A percentile compares a stretch with the other conserved stretches of the same genome.
Evolutionary conservation across 30 jellyfish, hydroid and myxozoan genomes (phyloP).

Genomic region (Mastigias papua): DNA sequence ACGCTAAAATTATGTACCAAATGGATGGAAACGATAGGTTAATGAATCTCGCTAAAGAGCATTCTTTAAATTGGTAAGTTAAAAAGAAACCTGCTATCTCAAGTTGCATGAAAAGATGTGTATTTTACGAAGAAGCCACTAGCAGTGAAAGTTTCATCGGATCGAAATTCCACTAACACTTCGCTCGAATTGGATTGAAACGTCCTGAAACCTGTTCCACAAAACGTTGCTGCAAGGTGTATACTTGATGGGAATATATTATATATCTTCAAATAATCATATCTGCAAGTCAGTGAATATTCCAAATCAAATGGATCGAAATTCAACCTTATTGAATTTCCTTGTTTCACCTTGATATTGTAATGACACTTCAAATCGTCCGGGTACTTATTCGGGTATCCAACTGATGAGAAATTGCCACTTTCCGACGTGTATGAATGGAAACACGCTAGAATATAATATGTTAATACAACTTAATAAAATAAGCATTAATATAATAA

Average conservation of each 20-base stretch:
- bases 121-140: conserved; percentile 6
- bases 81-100: no score
- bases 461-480: neutral
- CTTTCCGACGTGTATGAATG: neutral
- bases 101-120: neutral
- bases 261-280: neutral
- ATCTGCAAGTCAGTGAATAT: neutral
- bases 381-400: conserved; percentile 20
- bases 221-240: neutral
- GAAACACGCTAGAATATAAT: neutral
- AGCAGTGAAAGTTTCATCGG: neutral
- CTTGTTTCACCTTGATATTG: neutral
- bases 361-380: neutral
- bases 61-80: no score
- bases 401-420: conserved; percentile 4
- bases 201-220: neutral
- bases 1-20: no score
- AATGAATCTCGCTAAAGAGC: no score
- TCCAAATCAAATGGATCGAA: neutral
- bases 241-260: neutral
- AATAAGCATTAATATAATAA: neutral
- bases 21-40: no score
- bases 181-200: neutral
- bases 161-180: neutral
- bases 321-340: neutral